Evolutionary conservation across 2,888 invertebrate genomes (phyloP), one percentile per base, ranked within the genome.

Genomic region (Xestia rhomboidea): DNA sequence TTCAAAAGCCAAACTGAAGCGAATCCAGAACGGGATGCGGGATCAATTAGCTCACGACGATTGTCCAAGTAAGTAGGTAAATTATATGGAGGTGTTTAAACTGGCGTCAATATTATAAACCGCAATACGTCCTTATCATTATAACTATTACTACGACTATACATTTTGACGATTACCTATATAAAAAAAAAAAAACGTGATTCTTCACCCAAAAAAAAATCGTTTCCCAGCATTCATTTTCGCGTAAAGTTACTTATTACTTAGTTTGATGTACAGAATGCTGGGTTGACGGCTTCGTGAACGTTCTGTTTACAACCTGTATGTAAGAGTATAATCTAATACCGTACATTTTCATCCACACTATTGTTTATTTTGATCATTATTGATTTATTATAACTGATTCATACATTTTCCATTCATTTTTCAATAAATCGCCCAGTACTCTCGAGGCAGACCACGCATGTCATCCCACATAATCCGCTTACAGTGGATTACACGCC

Each of bases 401-500:
- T 54, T 51, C n/a, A 60, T 69, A 0, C 13, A 76, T 21, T 69
- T 76, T 76, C 24, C 68, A 76, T 80, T 54, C 6, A 67, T n/a
- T 54, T 82, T 27, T 11, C 60, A 75, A 80, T 72, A 83, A 57
- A 76, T 73, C 67, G 24, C 21, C n/a, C 38, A 66, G 38, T 71
- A 63, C 49, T 57, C 62, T 41, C 24, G 24, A 21, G 41, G 34
- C 77, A 30, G 67, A 73, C 57, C 76, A 79, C 82, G 77, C 79
- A 80, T 85, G 82, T 86, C 87, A 85, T 87, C 82, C 78, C 34
- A 73, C 60, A 74, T 90, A 89, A 90, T 88, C 89, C 68, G 86
- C 84, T 90, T 82, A 87, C 41, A n/a, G 11, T 24, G 85, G 89
- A 88, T 90, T 88, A 90, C 74, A 49, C 79, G 69, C 67, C 80